These are phyloP conservation scores for Podarcis siculus DNA, from an alignment of 2,797 vertebrate species.

Conservation along the genomic window DNA sequence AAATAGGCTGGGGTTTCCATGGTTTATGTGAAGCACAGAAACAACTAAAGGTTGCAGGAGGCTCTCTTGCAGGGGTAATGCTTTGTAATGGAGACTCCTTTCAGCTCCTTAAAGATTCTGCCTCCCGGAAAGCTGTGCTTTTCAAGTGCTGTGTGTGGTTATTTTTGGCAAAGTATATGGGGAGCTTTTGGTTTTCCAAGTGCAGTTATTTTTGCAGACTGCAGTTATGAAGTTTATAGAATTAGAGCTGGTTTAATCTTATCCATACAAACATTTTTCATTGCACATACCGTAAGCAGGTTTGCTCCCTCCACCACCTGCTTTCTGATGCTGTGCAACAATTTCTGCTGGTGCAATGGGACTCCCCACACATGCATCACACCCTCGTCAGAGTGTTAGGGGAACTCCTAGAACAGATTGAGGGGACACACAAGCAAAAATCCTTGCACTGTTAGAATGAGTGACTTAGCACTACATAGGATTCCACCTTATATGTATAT, in stretches of 20 bases:
- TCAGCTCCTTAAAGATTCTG: slow-evolving; percentile 40
- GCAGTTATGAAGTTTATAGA: slow-evolving; percentile 46
- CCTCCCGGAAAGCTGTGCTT: slow-evolving; percentile 55
- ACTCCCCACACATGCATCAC: neutral
- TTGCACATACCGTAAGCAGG: accelerated
- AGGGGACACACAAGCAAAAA: too few relatives aligned
- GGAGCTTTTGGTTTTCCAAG: slow-evolving; percentile 57
- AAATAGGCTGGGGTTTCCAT: neutral
- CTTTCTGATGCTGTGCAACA: slow-evolving; percentile 16
- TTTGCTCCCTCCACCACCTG: slow-evolving; percentile 47
- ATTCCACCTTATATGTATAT: slow-evolving; percentile 49
- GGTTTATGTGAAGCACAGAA: slow-evolving; percentile 22
- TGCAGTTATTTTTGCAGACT: slow-evolving; percentile 54
- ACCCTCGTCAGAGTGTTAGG: too few relatives aligned
- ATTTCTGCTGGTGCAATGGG: slow-evolving; percentile 20
- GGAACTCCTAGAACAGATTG: too few relatives aligned
- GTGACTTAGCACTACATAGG: too few relatives aligned
- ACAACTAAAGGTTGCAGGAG: slow-evolving; percentile 39
- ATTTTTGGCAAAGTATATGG: slow-evolving; percentile 62
- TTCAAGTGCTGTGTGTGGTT: slow-evolving; percentile 50
- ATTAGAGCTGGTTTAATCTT: slow-evolving; percentile 39
- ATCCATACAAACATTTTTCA: neutral
- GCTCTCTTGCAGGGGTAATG: slow-evolving; percentile 11
- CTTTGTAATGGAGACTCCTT: slow-evolving; percentile 47
- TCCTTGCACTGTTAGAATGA: too few relatives aligned